A percentile compares a stretch with the other conserved stretches of the same genome.
phyloP scores from a whole-genome alignment of 2,797 vertebrate genomes.

The Sebastes taczanowskii region DNA sequence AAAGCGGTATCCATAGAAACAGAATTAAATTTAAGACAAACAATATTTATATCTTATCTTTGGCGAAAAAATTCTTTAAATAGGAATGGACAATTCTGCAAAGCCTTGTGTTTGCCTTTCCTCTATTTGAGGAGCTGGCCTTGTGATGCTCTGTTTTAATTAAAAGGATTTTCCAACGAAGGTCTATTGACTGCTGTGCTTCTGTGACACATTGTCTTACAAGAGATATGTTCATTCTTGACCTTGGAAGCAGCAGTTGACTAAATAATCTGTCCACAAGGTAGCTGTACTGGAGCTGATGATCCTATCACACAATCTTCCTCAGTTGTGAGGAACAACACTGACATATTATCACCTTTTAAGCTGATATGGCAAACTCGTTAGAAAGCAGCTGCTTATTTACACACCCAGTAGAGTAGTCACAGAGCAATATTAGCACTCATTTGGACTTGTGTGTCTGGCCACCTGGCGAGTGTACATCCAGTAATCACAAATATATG shows the following conservation, averaged over 20 bases:
- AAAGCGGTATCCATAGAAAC: conserved; percentile 78
- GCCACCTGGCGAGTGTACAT: not conserved
- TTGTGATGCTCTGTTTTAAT: not conserved
- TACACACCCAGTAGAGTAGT: not conserved
- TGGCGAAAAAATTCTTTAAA: conserved; percentile 38
- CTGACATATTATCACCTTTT: not conserved
- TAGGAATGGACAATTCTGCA: conserved; percentile 22
- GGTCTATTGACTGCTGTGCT: not conserved
- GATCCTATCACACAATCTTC: not conserved
- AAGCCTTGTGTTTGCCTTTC: not conserved
- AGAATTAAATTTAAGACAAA: conserved; percentile 70
- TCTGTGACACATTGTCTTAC: not conserved
- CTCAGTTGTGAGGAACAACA: not conserved
- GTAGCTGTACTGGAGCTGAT: not conserved
- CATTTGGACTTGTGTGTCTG: not conserved
- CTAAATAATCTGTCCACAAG: not conserved
- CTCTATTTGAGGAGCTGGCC: not conserved
- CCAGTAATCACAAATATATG: too few species aligned
- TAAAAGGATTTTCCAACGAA: not conserved
- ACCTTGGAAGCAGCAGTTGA: not conserved
- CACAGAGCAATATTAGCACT: not conserved
- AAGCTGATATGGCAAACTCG: not conserved
- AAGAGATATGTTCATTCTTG: not conserved
- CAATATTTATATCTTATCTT: conserved; percentile 60
- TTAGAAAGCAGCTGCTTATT: not conserved